A percentile compares a stretch with the other conserved stretches of the same genome.
These are phyloP conservation scores for Rallus crepitans DNA, from an alignment of 2,797 vertebrate species.

Conservation along the genomic window DNA sequence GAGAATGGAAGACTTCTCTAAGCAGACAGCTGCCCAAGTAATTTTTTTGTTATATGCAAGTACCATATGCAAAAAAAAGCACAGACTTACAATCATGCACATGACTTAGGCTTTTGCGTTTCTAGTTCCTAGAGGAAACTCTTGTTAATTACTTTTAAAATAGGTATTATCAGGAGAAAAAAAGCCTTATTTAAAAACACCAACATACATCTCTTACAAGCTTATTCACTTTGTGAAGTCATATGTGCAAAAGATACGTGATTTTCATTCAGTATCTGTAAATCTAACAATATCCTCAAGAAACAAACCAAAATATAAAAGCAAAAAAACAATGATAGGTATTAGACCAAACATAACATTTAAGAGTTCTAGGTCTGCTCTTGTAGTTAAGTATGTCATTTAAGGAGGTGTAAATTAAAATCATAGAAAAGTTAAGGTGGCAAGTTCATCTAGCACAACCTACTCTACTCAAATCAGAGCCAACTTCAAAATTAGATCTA, in stretches of 20 bases:
- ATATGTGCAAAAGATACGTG: neutral
- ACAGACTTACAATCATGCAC: neutral
- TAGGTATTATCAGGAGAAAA: neutral
- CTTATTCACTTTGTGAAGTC: neutral
- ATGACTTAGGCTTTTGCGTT: neutral
- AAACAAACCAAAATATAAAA: neutral
- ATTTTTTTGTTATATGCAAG: rapidly evolving
- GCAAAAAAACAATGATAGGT: neutral
- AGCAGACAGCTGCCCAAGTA: neutral
- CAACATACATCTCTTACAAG: neutral
- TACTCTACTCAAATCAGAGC: neutral
- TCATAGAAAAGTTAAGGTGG: neutral
- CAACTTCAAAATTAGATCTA: neutral
- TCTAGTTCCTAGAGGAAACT: neutral
- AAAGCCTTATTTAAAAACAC: neutral
- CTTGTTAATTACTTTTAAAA: neutral
- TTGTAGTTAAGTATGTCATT: neutral
- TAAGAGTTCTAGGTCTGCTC: neutral
- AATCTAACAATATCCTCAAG: neutral
- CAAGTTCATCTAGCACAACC: neutral
- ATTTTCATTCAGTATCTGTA: neutral
- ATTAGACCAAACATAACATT: neutral
- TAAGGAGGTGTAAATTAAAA: neutral
- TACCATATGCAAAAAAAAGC: neutral
- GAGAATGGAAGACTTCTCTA: neutral